Evolutionary conservation across 1,140 invertebrate genomes (phyloP).

Genomic region (Dermatophagoides farinae): DNA sequence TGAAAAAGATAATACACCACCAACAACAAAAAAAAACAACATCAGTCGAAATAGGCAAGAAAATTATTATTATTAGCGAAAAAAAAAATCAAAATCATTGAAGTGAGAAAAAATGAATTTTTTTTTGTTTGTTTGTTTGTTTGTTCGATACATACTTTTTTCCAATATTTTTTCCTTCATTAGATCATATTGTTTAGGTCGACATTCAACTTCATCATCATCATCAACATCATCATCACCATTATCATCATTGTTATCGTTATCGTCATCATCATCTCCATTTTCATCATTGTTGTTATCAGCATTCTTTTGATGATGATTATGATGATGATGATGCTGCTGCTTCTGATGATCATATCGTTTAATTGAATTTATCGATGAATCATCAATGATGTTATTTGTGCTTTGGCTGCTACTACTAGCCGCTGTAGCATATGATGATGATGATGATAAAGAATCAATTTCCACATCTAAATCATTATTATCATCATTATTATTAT

Average conservation of each 20-base stretch:
- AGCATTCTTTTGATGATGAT: not conserved
- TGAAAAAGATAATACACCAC: not conserved
- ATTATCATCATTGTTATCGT: constrained; percentile 8
- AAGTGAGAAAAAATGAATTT: no score
- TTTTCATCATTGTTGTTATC: no score
- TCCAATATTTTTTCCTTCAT: constrained; percentile 14
- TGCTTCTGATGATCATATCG: no score
- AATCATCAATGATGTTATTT: not conserved
- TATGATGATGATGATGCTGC: no score
- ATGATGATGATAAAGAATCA: not conserved
- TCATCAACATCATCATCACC: constrained; percentile 6
- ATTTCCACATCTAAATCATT: not conserved
- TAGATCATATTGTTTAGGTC: constrained; percentile 15
- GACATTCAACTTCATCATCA: constrained; percentile 13
- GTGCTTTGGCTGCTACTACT: not conserved
- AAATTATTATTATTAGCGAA: not conserved
- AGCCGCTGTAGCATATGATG: not conserved
- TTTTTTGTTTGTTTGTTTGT: no score
- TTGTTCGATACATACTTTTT: constrained; percentile 12
- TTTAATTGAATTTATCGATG: not conserved
- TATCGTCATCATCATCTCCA: not conserved
- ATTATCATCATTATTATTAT: not conserved
- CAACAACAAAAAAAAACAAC: not conserved
- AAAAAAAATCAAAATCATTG: not conserved
- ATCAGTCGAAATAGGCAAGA: no score